Percentiles rank a stretch among this genome's conserved stretches.
Conservation (phyloP, 1,140 invertebrate species). For the Limonius californicus region DNA sequence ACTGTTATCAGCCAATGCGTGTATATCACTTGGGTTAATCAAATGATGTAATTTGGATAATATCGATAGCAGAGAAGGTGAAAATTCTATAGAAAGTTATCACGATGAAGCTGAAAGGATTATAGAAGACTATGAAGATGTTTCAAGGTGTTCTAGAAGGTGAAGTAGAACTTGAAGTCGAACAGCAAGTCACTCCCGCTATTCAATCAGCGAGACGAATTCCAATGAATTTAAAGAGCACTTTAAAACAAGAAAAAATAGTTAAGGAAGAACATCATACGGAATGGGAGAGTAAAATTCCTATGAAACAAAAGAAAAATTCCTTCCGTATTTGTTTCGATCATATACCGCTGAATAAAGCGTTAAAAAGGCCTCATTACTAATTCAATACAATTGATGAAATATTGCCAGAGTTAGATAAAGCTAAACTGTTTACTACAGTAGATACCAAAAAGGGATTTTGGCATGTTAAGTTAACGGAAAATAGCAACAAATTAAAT, state of each 20-base stretch:
- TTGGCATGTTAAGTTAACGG: neutral
- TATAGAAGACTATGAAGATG: too few relatives aligned
- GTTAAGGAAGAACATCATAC: conserved; percentile 15
- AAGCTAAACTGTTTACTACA: conserved; percentile 34
- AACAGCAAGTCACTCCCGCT: too few relatives aligned
- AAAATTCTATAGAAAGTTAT: too few relatives aligned
- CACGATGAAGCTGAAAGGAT: too few relatives aligned
- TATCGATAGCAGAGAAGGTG: too few relatives aligned
- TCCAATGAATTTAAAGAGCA: too few relatives aligned
- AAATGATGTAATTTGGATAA: too few relatives aligned
- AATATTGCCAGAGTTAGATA: conserved; percentile 26
- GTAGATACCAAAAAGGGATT: neutral
- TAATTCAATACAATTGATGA: conserved; percentile 35
- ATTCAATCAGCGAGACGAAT: too few relatives aligned
- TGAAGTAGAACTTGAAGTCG: neutral
- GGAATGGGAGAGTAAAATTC: conserved; percentile 23
- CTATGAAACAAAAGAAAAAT: conserved; percentile 33
- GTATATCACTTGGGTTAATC: too few relatives aligned
- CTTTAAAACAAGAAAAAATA: neutral
- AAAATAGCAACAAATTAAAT: neutral
- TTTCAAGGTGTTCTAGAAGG: neutral
- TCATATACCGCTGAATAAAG: conserved; percentile 42
- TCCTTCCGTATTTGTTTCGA: conserved; percentile 45
- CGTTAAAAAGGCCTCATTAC: conserved; percentile 32
- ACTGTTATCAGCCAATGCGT: too few relatives aligned